A percentile compares a stretch with the other conserved stretches of the same genome.
Evolutionary conservation across 2,888 invertebrate genomes (phyloP).

Genomic region (Temnothorax ravouxi): DNA sequence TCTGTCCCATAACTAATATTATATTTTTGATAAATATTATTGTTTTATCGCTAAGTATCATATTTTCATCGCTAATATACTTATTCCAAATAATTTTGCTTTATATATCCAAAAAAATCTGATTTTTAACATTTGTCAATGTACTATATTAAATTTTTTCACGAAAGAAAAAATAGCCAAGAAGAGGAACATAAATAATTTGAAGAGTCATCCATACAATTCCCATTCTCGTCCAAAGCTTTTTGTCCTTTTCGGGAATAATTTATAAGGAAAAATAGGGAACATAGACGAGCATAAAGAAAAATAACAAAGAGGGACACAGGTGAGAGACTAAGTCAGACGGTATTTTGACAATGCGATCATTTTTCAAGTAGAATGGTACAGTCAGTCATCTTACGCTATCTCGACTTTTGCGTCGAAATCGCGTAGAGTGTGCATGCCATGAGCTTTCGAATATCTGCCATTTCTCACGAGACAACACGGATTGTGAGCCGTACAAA

Average conservation of each 20-base stretch:
- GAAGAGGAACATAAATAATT: conserved; percentile 33
- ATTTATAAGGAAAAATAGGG: conserved; percentile 70
- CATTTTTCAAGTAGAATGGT: conserved; percentile 70
- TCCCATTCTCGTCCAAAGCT: conserved; percentile 17
- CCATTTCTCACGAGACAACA: conserved; percentile 72
- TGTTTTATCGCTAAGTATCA: background rate
- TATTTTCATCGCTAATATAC: background rate
- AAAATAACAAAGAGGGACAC: conserved; percentile 68
- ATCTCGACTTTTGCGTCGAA: conserved; percentile 54
- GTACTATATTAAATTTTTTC: conserved; percentile 6
- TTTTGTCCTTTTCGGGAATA: conserved; percentile 47
- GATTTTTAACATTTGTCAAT: background rate
- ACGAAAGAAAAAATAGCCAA: background rate
- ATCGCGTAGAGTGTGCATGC: conserved; percentile 44
- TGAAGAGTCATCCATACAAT: conserved; percentile 11
- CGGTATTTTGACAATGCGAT: conserved; percentile 71
- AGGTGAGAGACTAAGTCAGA: conserved; percentile 68
- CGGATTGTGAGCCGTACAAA: conserved; percentile 61
- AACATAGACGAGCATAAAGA: conserved; percentile 60
- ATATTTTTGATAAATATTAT: background rate
- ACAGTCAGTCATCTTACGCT: conserved; percentile 46
- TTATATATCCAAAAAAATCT: background rate
- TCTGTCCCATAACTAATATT: background rate
- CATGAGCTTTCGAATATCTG: conserved; percentile 58
- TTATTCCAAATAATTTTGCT: background rate